A percentile compares a stretch with the other conserved stretches of the same genome.
phyloP scores from a whole-genome alignment of 2,797 vertebrate species.

The Labroides dimidiatus region DNA sequence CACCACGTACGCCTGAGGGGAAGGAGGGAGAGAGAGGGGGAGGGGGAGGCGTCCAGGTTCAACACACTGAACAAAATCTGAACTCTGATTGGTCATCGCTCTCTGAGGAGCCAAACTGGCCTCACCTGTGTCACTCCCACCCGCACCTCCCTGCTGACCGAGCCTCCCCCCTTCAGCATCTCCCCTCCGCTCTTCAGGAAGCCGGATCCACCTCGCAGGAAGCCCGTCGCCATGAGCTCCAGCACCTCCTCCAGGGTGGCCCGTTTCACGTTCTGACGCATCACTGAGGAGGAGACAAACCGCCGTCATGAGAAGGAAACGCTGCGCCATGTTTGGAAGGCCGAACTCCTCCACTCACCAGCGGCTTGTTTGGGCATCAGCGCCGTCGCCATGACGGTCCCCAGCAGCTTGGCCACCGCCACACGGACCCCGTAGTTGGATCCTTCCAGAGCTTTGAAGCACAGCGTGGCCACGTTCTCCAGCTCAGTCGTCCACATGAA shows the following conservation, averaged over 20 bases:
- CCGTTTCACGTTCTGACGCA: constrained; percentile 98
- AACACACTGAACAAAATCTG: too few species aligned
- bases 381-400: constrained; percentile 97
- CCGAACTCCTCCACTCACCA: too few species aligned
- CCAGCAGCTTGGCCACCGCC: constrained; percentile 94
- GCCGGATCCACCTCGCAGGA: constrained; percentile 95
- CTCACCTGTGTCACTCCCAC: constrained; percentile 98
- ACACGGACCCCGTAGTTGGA: constrained; percentile 98
- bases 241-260: constrained; percentile 96
- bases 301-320: background rate
- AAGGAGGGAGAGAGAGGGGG: background rate
- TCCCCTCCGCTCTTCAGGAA: constrained; percentile 98
- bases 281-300: constrained; percentile 81
- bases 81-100: too few species aligned
- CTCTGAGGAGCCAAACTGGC: too few species aligned
- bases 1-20: constrained; percentile 93
- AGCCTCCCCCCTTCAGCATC: constrained; percentile 97
- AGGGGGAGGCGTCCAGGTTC: too few species aligned
- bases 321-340: background rate
- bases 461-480: constrained; percentile 95
- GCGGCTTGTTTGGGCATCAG: constrained; percentile 98
- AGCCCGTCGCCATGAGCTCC: constrained; percentile 97
- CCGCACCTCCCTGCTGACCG: constrained; percentile 97
- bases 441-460: constrained; percentile 97
- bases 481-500: constrained; percentile 99